Evolutionary conservation across 2,797 vertebrate species (phyloP), one percentile per base, ranked within the genome.

Genomic region (Neosalanx taihuensis): DNA sequence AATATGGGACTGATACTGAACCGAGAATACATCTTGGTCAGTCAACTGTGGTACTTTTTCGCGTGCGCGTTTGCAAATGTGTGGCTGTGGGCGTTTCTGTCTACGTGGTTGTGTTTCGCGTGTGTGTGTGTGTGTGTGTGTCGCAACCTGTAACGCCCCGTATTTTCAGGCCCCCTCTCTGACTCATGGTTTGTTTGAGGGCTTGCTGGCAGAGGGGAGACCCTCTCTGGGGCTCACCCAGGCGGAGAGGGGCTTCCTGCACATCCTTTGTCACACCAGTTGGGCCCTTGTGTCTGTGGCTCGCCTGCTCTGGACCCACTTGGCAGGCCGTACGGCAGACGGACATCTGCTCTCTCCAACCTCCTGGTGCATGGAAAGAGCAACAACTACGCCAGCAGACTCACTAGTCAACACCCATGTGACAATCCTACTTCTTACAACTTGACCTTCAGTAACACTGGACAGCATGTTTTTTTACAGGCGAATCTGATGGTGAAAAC

Each of bases 191-290:
- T 12, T 59, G 20, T 61, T 56, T 29, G 83, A 83, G 77, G 76
- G 86, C 83, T 77, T 84, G 84, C 88, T 91, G 90, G 89, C 89
- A 90, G 85, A 83, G 78, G 82, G 83, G 83, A 86, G 87, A 89
- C 86, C 81, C 88, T 89, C 89, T 89, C 86, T 92, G 92, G 78
- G 90, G 92, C 88, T 92, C 92, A 93, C 79, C 92, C 91, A 93
- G 91, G 91, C 92, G 89, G 82, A 93, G 90, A 91, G 89, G 87
- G 87, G 90, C 92, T 93, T 93, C 92, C 92, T 93, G 91, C 86
- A 89, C 91, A 89, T 92, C 91, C 90, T 93, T 93, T 94, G 92
- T 92, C 91, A 89, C 91, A 90, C 91, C 92, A 92, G 92, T 92
- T 92, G 92, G 89, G 88, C 87, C 87, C 90, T 91, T 89, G 91